These are phyloP conservation scores for Turnix velox DNA, from an alignment of 2,113 vertebrate species.

Conservation along the genomic window DNA sequence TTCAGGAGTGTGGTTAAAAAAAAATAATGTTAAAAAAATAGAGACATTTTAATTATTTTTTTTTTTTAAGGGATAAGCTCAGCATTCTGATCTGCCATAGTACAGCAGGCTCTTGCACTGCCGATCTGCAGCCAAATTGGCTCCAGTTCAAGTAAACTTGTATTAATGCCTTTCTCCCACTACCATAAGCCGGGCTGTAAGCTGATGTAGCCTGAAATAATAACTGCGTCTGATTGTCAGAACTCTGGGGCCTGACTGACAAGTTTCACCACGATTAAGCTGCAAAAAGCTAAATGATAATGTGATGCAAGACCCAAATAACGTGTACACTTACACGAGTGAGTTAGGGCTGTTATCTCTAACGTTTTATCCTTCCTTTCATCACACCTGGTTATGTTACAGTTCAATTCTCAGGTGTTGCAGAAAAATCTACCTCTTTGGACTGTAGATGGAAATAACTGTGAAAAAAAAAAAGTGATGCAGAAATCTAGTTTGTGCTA, in stretches of 20 bases:
- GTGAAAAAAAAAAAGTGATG: conserved; percentile 88
- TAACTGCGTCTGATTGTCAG: not conserved
- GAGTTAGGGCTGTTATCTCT: conserved; percentile 50
- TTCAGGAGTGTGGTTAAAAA: not conserved
- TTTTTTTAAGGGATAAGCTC: not conserved
- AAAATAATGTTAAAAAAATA: too few species aligned
- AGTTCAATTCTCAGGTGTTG: conserved; percentile 91
- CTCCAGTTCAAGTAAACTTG: not conserved
- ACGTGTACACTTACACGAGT: conserved; percentile 18
- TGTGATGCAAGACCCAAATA: not conserved
- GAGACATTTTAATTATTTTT: too few species aligned
- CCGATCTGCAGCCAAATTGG: conserved; percentile 39
- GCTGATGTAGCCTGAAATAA: conserved; percentile 35
- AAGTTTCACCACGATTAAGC: conserved; percentile 52
- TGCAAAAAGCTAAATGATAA: not conserved
- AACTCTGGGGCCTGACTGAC: conserved; percentile 17
- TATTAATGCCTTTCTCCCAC: conserved; percentile 53
- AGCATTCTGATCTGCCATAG: conserved; percentile 27
- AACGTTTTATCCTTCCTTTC: conserved; percentile 63
- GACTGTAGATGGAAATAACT: conserved; percentile 85
- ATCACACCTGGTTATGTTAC: conserved; percentile 77
- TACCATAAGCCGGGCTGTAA: conserved; percentile 1
- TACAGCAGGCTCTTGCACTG: conserved; percentile 45
- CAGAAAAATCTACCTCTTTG: conserved; percentile 96
- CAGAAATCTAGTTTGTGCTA: conserved; percentile 83